Conservation (phyloP, 2,888 invertebrate species). For the Clostera curtula region DNA sequence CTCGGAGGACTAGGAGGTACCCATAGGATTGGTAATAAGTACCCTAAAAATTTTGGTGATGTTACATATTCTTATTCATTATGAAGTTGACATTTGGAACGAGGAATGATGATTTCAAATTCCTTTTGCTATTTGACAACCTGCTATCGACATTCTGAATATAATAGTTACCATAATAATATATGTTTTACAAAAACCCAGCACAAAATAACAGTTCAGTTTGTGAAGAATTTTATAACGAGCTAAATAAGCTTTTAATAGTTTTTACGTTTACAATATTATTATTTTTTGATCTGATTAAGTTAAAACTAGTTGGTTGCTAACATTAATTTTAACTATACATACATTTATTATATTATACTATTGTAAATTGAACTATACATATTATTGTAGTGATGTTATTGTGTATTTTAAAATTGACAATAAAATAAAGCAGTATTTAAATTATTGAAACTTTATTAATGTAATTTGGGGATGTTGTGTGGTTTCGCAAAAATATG, state of each 20-base stretch:
- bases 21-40: no score
- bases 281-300: conserved; percentile 23
- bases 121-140: no score
- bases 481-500: conserved; percentile 7
- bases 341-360: conserved; percentile 14
- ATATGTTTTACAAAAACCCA: conserved; percentile 27
- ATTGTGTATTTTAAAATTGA: conserved; percentile 60
- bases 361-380: conserved; percentile 30
- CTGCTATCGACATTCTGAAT: no score
- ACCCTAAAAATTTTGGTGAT: no score
- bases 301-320: conserved; percentile 28
- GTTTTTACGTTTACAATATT: conserved; percentile 4
- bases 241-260: conserved; percentile 18
- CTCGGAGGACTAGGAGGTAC: no score
- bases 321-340: conserved; percentile 6
- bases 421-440: conserved; percentile 71
- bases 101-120: no score
- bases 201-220: conserved; percentile 53
- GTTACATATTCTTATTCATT: no score
- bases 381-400: conserved; percentile 29
- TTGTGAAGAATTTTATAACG: conserved; percentile 27
- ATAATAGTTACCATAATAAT: conserved; percentile 41
- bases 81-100: no score
- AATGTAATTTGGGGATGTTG: conserved; percentile 18
- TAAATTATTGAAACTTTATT: conserved; percentile 47